phyloP scores from a whole-genome alignment of 1,140 invertebrate genomes.

The Hypsibius dujardini region DNA sequence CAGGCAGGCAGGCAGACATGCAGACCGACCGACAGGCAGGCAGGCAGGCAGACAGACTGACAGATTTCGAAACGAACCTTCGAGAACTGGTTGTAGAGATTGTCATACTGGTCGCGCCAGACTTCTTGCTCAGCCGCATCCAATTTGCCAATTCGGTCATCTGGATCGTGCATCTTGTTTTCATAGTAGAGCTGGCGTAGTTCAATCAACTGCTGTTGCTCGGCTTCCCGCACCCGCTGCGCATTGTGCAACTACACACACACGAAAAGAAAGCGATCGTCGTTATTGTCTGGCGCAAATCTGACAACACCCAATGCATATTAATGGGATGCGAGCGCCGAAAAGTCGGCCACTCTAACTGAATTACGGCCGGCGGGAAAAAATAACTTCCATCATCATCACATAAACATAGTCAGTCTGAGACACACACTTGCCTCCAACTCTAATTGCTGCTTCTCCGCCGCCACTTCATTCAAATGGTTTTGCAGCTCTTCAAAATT shows the following conservation, averaged over 20 bases:
- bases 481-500: neutral
- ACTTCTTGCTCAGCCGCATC: neutral
- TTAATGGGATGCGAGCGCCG: no score
- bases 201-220: neutral
- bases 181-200: conserved; percentile 1
- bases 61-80: conserved; percentile 5
- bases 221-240: neutral
- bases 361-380: no score
- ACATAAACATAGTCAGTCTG: no score
- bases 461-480: neutral
- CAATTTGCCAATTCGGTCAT: neutral
- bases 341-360: no score
- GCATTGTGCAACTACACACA: neutral
- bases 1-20: no score
- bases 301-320: no score
- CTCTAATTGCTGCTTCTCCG: conserved; percentile 11
- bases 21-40: no score
- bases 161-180: neutral
- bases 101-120: neutral
- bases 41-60: no score
- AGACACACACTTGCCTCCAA: conserved; percentile 7
- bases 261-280: no score
- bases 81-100: neutral
- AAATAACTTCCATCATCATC: no score
- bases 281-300: no score